These are phyloP conservation scores for Anhinga rufa DNA, from an alignment of 2,113 vertebrate genomes.

Conservation along the genomic window DNA sequence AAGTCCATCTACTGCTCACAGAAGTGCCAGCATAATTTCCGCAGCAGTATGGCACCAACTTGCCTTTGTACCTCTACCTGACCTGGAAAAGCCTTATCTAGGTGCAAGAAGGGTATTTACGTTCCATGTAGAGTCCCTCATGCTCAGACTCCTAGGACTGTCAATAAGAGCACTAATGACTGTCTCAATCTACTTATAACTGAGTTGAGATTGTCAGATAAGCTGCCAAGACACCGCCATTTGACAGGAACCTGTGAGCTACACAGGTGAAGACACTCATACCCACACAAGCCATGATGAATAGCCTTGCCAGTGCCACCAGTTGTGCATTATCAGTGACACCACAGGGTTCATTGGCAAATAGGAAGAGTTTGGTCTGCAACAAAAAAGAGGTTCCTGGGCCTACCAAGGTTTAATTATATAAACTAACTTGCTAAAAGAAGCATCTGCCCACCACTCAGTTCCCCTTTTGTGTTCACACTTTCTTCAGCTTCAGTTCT, in stretches of 20 bases:
- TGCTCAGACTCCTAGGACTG: not conserved
- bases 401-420: not conserved
- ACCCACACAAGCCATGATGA: not conserved
- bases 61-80: not conserved
- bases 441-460: too few relatives aligned
- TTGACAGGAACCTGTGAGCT: not conserved
- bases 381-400: not conserved
- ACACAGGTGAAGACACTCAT: not conserved
- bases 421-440: not conserved
- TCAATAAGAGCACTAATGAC: not conserved
- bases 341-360: not conserved
- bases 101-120: not conserved
- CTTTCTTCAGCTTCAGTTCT: not conserved
- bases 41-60: not conserved
- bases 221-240: not conserved
- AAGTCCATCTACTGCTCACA: not conserved
- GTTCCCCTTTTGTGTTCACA: not conserved
- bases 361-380: not conserved
- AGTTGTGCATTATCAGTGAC: not conserved
- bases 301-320: not conserved
- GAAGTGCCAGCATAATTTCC: not conserved
- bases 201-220: not conserved
- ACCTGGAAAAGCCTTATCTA: not conserved
- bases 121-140: not conserved
- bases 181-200: not conserved